Evolutionary conservation across 2,888 invertebrate species (phyloP).

Genomic region (Ochlodes sylvanus): DNA sequence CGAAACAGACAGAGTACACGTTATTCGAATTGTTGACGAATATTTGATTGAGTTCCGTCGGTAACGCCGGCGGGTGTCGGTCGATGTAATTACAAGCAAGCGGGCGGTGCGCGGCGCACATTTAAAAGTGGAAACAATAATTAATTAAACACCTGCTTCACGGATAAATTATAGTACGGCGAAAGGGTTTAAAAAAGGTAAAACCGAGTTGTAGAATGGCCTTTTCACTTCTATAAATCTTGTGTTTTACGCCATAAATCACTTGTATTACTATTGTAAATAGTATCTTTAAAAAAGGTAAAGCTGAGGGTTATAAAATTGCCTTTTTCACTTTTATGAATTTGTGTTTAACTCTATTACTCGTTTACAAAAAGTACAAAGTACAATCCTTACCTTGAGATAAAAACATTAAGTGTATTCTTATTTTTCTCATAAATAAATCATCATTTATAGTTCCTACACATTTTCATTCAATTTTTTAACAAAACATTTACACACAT

Average conservation of each 20-base stretch:
- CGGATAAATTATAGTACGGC: constrained; percentile 55
- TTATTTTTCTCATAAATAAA: too few relatives aligned
- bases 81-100: constrained; percentile 54
- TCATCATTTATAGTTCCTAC: too few relatives aligned
- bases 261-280: too few relatives aligned
- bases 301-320: constrained; percentile 37
- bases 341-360: too few relatives aligned
- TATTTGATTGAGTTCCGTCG: constrained; percentile 4
- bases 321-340: too few relatives aligned
- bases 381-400: too few relatives aligned
- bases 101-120: constrained; percentile 37
- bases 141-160: constrained; percentile 63
- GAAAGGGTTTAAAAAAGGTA: constrained; percentile 44
- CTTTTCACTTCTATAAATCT: constrained; percentile 25
- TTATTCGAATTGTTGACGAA: not conserved
- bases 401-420: too few relatives aligned
- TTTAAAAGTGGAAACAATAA: constrained; percentile 53
- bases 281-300: constrained; percentile 40
- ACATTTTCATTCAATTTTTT: too few relatives aligned
- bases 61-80: constrained; percentile 35
- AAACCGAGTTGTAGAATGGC: constrained; percentile 39
- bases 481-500: too few relatives aligned
- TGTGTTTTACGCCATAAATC: constrained; percentile 1
- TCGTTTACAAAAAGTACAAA: too few relatives aligned
- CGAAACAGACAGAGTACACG: too few relatives aligned